Base-by-base conservation (phyloP, 2,888 invertebrate species). In the Chydorus sphaericus region DNA sequence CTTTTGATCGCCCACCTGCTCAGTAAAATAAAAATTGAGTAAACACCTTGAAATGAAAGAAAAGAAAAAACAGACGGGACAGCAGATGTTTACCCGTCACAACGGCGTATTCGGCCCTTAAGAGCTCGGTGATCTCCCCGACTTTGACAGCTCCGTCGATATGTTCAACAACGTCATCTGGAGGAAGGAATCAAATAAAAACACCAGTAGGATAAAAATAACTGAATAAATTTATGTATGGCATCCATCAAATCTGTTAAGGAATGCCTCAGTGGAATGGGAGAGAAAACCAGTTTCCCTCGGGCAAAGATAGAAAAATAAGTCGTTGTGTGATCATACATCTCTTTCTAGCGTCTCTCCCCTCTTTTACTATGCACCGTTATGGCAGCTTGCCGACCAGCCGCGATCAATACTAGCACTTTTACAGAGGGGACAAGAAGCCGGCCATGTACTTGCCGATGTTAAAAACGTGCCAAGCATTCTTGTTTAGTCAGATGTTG, bases 91-190 rank as follows among this genome's bases (percentile, higher is more conserved):
- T 65, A 77, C 77, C 93, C 60, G 91, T 87, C 62, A 92, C 83
- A 67, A 90, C 82, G 59, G 89, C 88, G 72, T 86, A 91, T 73
- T 89, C 86, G 59, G 86, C 83, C 68, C 90, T 83, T 58, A 93
- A 75, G 62, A 91, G 75, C 69, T 90, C 88, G 39, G 86, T 85
- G 64, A 92, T 89, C 71, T 85, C 86, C 62, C 81, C 77, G 56
- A 86, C 83, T 61, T 77, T 77, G 66, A 80, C 68, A 23, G 73
- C 73, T 65, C 79, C 68, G 30, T 65, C 65, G 38, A 66, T 76
- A 54, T 69, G 70, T 39, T 69, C 71, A 69, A 71, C 70, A 58
- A 66, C 69, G 63, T 71, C 70, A 64, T 71, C 69, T 66, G 65
- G 62, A 66, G 63, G 31, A 62, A 63, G 51, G 49, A 44, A 2